phyloP scores from a whole-genome alignment of 2,888 invertebrate species.

The Antitype chi region DNA sequence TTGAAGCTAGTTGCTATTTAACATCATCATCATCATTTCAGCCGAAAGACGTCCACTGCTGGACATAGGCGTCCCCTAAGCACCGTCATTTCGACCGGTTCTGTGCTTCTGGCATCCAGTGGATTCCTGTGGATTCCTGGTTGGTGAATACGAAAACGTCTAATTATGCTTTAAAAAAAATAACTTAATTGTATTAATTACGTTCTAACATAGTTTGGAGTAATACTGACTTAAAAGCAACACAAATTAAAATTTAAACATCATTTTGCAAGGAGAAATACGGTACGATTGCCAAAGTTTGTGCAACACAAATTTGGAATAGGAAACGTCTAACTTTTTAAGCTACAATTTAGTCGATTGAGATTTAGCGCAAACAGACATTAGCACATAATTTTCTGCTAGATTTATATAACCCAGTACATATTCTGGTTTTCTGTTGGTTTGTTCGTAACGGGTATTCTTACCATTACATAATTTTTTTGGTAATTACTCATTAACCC shows the following conservation, averaged over 20 bases:
- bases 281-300: neutral
- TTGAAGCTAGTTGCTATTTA: no score
- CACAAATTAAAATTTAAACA: neutral
- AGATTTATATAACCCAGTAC: neutral
- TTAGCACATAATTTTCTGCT: neutral
- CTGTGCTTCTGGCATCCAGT: no score
- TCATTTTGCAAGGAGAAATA: neutral
- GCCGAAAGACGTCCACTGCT: no score
- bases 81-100: no score
- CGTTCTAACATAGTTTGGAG: neutral
- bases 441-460: neutral
- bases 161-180: no score
- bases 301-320: neutral
- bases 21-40: no score
- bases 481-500: no score
- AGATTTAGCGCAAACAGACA: neutral
- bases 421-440: no score
- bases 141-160: no score
- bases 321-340: slow-evolving; percentile 6
- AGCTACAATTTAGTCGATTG: neutral
- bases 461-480: neutral
- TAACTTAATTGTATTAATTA: neutral
- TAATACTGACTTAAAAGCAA: neutral
- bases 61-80: no score
- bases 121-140: no score